phyloP scores from a whole-genome alignment of 2,888 invertebrate species.

The Adelphocoris suturalis region DNA sequence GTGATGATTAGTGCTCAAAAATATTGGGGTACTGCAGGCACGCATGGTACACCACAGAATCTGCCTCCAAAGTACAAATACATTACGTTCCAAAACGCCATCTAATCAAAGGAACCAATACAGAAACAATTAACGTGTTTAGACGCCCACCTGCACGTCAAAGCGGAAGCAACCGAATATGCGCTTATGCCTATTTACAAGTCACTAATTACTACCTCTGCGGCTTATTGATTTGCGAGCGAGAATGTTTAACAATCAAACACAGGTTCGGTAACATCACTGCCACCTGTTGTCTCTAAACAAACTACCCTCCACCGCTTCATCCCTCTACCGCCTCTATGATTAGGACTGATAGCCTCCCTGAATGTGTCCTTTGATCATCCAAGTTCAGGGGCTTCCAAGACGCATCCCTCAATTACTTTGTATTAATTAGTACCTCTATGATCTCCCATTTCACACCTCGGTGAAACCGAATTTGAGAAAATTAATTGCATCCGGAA shows the following conservation, averaged over 20 bases:
- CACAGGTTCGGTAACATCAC: slow-evolving; percentile 63
- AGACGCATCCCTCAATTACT: slow-evolving; percentile 60
- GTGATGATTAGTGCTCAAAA: no score
- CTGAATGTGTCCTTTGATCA: slow-evolving; percentile 58
- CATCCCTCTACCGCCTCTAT: slow-evolving; percentile 7
- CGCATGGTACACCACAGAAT: no score
- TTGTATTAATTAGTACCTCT: slow-evolving; percentile 66
- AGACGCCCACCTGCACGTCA: slow-evolving; percentile 31
- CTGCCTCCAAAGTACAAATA: no score
- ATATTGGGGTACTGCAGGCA: no score
- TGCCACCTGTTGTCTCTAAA: slow-evolving; percentile 71
- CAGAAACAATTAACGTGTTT: slow-evolving; percentile 44
- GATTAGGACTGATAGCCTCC: slow-evolving; percentile 66
- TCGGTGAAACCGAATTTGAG: slow-evolving; percentile 37
- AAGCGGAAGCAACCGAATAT: slow-evolving; percentile 31
- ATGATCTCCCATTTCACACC: slow-evolving; percentile 70
- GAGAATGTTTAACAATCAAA: slow-evolving; percentile 67
- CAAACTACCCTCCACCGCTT: slow-evolving; percentile 59
- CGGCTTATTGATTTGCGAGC: slow-evolving; percentile 59
- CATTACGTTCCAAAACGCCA: not conserved
- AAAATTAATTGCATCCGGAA: slow-evolving; percentile 53
- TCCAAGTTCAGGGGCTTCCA: not conserved
- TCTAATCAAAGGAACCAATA: not conserved
- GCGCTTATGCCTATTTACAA: slow-evolving; percentile 53
- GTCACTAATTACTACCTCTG: slow-evolving; percentile 66